A percentile compares a stretch with the other conserved stretches of the same genome.
phyloP scores from a whole-genome alignment of 2,888 invertebrate species.

The Amiota communis region DNA sequence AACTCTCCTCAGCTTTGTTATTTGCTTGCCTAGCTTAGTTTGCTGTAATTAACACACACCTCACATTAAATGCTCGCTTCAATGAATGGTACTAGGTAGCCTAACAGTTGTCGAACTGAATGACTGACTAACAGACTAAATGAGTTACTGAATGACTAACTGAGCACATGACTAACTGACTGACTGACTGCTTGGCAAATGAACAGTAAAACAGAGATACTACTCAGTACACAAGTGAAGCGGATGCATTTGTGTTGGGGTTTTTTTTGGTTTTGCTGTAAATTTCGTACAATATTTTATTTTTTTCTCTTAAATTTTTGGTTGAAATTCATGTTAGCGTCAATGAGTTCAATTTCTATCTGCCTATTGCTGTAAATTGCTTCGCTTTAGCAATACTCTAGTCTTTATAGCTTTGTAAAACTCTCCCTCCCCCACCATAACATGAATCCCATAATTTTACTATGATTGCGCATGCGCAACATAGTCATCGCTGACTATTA shows the following conservation, averaged over 20 bases:
- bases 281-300: neutral
- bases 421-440: neutral
- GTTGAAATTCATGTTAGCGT: too few species aligned
- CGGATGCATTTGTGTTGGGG: neutral
- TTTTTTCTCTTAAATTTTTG: neutral
- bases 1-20: too few species aligned
- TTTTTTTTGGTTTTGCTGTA: neutral
- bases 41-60: conserved; percentile 22
- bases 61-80: neutral
- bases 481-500: neutral
- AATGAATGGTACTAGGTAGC: too few species aligned
- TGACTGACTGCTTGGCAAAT: neutral
- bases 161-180: neutral
- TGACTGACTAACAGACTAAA: conserved; percentile 7
- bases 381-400: neutral
- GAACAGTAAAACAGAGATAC: neutral
- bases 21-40: neutral
- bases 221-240: neutral
- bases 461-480: neutral
- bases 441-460: neutral
- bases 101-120: neutral
- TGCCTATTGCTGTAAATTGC: conserved; percentile 6
- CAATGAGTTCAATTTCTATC: too few species aligned
- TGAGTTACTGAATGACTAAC: neutral
- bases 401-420: neutral